A percentile compares a stretch with the other conserved stretches of the same genome.
Conservation (phyloP, 2,113 vertebrate species). For the Chionomys nivalis region DNA sequence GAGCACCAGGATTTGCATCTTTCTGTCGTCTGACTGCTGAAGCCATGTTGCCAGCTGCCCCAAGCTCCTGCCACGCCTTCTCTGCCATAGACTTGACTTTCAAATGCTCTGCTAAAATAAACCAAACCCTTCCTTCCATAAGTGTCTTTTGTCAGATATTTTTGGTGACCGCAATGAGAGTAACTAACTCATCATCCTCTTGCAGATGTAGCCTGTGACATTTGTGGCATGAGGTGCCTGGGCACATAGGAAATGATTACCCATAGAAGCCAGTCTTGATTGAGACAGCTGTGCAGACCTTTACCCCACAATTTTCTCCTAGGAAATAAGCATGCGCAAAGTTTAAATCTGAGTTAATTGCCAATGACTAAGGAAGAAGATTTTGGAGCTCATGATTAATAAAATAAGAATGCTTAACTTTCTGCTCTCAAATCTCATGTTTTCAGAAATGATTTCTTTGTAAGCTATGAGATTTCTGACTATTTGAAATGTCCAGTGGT, state of each 20-base stretch:
- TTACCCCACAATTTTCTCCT: background rate
- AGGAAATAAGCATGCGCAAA: background rate
- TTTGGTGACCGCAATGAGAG: background rate
- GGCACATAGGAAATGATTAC: background rate
- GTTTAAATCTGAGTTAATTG: background rate
- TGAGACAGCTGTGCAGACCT: background rate
- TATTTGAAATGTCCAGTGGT: background rate
- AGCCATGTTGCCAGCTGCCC: background rate
- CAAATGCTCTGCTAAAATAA: background rate
- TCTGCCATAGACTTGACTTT: background rate
- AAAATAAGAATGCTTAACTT: background rate
- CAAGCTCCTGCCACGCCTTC: background rate
- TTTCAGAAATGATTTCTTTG: conserved; percentile 31
- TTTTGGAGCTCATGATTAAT: background rate
- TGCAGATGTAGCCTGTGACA: background rate
- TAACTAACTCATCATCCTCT: background rate
- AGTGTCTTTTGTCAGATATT: background rate
- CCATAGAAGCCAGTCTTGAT: background rate
- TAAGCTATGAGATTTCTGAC: background rate
- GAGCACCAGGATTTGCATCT: no score
- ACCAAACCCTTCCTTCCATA: background rate
- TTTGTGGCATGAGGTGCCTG: background rate
- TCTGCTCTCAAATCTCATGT: background rate
- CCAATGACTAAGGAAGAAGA: background rate
- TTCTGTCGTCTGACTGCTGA: background rate